phyloP scores from a whole-genome alignment of 2,888 invertebrate genomes.

The Monochamus alternatus region DNA sequence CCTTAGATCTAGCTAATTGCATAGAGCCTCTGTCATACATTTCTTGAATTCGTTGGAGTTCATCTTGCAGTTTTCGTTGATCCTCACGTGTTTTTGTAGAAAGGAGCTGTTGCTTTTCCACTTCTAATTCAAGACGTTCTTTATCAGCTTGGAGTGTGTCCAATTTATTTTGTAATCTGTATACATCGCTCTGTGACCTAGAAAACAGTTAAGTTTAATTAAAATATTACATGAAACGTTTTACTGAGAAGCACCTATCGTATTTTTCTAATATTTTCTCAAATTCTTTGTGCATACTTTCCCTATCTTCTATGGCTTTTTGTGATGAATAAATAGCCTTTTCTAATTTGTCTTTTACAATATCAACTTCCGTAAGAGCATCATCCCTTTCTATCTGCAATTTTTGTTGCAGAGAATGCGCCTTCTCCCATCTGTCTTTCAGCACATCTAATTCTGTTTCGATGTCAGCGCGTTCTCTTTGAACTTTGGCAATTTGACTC shows the following conservation, averaged over 20 bases:
- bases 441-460: conserved; percentile 90
- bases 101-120: conserved; percentile 87
- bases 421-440: conserved; percentile 89
- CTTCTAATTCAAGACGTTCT: conserved; percentile 87
- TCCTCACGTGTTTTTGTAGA: conserved; percentile 89
- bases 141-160: conserved; percentile 91
- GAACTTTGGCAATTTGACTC: conserved; percentile 86
- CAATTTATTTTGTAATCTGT: conserved; percentile 89
- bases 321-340: conserved; percentile 87
- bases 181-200: conserved; percentile 92
- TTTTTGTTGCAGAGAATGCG: conserved; percentile 88
- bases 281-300: conserved; percentile 90
- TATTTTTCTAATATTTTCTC: conserved; percentile 95
- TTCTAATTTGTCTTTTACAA: conserved; percentile 91
- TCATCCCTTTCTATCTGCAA: conserved; percentile 91
- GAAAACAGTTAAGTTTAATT: conserved; percentile 53
- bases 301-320: conserved; percentile 91
- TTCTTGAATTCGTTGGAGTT: conserved; percentile 88
- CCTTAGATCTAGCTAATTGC: conserved; percentile 88
- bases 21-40: conserved; percentile 90
- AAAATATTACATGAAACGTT: not conserved
- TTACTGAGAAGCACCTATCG: conserved; percentile 78
- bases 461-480: conserved; percentile 88
- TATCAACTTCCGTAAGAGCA: conserved; percentile 87
- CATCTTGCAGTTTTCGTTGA: conserved; percentile 89